Evolutionary conservation across 2,797 vertebrate genomes (phyloP).

Genomic region (Chloroceryle amazona): DNA sequence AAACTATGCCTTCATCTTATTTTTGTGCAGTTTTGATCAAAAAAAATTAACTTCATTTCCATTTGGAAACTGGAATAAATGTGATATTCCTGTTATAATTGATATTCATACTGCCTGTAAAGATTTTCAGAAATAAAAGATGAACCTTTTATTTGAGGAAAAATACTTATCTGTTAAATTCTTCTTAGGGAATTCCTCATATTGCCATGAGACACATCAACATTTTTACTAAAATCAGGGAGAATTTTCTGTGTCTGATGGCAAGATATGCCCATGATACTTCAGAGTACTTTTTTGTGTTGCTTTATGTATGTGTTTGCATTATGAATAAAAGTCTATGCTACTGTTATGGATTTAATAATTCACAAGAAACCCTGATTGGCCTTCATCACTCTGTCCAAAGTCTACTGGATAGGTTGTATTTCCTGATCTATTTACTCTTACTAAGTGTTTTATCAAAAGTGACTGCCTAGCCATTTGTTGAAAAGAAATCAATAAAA

Average conservation of each 20-base stretch:
- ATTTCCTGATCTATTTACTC: slow-evolving; percentile 41
- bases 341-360: neutral
- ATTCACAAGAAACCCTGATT: neutral
- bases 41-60: too few relatives aligned
- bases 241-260: neutral
- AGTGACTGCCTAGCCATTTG: slow-evolving; percentile 17
- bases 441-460: slow-evolving; percentile 31
- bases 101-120: neutral
- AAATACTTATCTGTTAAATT: neutral
- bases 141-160: neutral
- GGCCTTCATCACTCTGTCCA: neutral
- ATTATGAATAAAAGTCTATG: neutral
- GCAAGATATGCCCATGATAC: neutral
- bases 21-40: too few relatives aligned
- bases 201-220: neutral
- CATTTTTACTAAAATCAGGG: neutral
- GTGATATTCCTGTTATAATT: neutral
- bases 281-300: neutral
- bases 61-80: neutral
- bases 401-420: neutral
- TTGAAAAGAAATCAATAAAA: slow-evolving; percentile 67
- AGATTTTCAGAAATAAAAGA: neutral
- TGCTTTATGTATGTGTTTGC: neutral
- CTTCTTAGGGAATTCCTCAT: neutral
- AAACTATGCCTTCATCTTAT: neutral